Base-by-base conservation (phyloP, 2,797 vertebrate genomes). In the Darevskia nairensis region DNA sequence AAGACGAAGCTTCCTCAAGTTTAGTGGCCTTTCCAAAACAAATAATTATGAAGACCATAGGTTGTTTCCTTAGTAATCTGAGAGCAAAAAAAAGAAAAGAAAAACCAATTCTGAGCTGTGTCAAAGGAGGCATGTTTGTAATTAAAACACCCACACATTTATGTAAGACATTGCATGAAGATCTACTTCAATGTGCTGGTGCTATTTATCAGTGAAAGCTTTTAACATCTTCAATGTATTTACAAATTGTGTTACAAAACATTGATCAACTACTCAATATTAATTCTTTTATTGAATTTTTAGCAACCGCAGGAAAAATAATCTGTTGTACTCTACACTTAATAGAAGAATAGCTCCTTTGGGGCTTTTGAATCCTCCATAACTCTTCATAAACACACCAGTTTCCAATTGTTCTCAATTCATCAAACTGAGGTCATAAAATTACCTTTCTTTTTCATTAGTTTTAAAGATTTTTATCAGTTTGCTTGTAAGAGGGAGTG, bases 401-500 rank as follows among this genome's bases (percentile, higher is more conserved):
- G 27, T 88, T 87, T 87, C 79, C 87, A 13, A 76, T 8, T 77
- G 6, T 82, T 93, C 90, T 80, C 88, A 86, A 89, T 86, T 92
- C 44, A 80, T 41, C 5, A 3, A 55, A 68, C 41, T 61, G 55
- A 80, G 50, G 29, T 23, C 79, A 80, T 32, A 2, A n/a, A 6
- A 19, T 69, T 76, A 74, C 10, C 66, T 90, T 85, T 71, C 74
- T 83, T 89, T 90, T 81, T 85, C 72, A 94, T 91, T 90, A 90
- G 86, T 83, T 92, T 92, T 90, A 61, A 91, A 94, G 92, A 94
- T 92, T 94, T 93, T 82, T 85, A 84, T 81, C 83, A 89, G 32
- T 92, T 88, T 92, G 80, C 72, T 77, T 94, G 88, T 92, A 96
- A 91, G 76, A 88, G 86, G 59, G 61, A 93, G 85, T 71, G 71